These are phyloP conservation scores for Eumaeus atala DNA, from an alignment of 1,140 invertebrate genomes.

Conservation along the genomic window DNA sequence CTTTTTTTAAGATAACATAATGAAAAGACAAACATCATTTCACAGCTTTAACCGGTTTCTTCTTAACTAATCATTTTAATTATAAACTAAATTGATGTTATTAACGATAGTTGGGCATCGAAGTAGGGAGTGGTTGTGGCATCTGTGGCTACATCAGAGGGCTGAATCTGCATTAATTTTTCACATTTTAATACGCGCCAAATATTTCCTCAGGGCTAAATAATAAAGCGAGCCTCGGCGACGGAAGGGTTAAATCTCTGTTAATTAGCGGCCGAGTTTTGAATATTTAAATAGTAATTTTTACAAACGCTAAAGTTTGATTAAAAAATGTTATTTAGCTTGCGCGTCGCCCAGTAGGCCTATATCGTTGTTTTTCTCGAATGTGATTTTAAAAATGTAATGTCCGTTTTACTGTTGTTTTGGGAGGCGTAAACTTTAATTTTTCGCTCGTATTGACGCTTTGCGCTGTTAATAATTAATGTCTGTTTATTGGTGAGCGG, in stretches of 20 bases:
- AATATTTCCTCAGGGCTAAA: slow-evolving; percentile 70
- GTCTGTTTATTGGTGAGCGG: slow-evolving; percentile 53
- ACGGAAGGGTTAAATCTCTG: slow-evolving; percentile 73
- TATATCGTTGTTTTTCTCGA: slow-evolving; percentile 48
- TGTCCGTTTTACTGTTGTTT: slow-evolving; percentile 41
- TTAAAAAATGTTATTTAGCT: slow-evolving; percentile 66
- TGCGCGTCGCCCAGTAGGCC: slow-evolving; percentile 52
- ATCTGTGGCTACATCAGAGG: slow-evolving; percentile 2
- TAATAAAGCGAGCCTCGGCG: slow-evolving; percentile 61
- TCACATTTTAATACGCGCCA: slow-evolving; percentile 73
- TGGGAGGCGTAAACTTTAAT: slow-evolving; percentile 62
- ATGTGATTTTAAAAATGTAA: slow-evolving; percentile 72
- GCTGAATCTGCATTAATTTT: slow-evolving; percentile 55
- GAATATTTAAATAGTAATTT: slow-evolving; percentile 74
- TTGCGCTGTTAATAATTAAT: slow-evolving; percentile 56
- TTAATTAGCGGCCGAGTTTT: slow-evolving; percentile 66
- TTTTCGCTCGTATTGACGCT: slow-evolving; percentile 55
- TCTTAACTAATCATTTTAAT: too few relatives aligned
- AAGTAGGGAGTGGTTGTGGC: neutral
- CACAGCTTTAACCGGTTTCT: too few relatives aligned
- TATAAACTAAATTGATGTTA: too few relatives aligned
- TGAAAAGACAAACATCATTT: too few relatives aligned
- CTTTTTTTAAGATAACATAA: too few relatives aligned
- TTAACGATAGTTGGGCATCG: neutral
- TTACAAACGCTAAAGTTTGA: slow-evolving; percentile 74